Percentiles rank a stretch among this genome's conserved stretches.
These are phyloP conservation scores for Percopsis omiscomaycus DNA, from an alignment of 2,797 vertebrate species.

Conservation along the genomic window DNA sequence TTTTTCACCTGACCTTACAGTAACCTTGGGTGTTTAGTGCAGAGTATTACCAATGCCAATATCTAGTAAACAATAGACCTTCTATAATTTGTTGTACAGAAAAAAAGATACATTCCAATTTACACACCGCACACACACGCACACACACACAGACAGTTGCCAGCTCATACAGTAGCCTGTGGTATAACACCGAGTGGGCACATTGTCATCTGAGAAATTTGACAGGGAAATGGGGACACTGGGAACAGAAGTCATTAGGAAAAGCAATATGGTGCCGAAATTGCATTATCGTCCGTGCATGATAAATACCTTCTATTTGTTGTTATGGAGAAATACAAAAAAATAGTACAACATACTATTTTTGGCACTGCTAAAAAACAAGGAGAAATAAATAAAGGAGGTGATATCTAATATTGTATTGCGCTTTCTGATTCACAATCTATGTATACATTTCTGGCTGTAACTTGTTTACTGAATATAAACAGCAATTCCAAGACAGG, in stretches of 20 bases:
- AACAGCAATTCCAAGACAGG: background rate
- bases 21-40: too few relatives aligned
- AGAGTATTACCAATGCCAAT: too few relatives aligned
- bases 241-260: constrained; percentile 61
- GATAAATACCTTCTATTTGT: constrained; percentile 63
- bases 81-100: too few relatives aligned
- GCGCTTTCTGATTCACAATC: background rate
- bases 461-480: background rate
- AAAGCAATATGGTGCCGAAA: constrained; percentile 69
- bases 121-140: too few relatives aligned
- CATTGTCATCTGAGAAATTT: constrained; percentile 37
- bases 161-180: too few relatives aligned
- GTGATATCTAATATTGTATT: too few relatives aligned
- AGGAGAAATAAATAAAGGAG: constrained; percentile 4
- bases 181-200: too few relatives aligned
- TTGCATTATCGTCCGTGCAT: constrained; percentile 69
- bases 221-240: constrained; percentile 44
- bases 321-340: constrained; percentile 43
- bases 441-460: background rate
- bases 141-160: too few relatives aligned
- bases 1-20: too few relatives aligned
- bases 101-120: too few relatives aligned
- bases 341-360: constrained; percentile 28
- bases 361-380: constrained; percentile 20
- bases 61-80: too few relatives aligned